A percentile compares a stretch with the other conserved stretches of the same genome.
Conservation (phyloP, 2,113 vertebrate species). For the Syrrhaptes paradoxus region DNA sequence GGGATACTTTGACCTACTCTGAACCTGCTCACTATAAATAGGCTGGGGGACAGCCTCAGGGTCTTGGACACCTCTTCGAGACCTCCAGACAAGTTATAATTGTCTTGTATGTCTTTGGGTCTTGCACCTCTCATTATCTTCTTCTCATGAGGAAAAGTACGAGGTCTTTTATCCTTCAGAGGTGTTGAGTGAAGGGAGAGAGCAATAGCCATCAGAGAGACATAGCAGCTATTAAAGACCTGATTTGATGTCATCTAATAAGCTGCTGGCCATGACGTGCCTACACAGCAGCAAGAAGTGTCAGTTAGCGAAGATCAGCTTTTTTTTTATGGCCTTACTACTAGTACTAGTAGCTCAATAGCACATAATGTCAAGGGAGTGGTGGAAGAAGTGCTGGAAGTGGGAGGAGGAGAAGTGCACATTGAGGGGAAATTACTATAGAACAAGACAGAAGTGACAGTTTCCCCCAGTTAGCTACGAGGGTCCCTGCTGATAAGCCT, state of each 20-base stretch:
- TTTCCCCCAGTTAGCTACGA: not conserved
- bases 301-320: not conserved
- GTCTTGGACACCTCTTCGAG: not conserved
- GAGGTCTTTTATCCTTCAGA: not conserved
- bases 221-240: not conserved
- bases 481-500: not conserved
- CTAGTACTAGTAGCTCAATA: not conserved
- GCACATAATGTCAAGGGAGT: not conserved
- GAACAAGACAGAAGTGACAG: not conserved
- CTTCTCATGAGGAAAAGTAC: not conserved
- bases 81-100: not conserved
- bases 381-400: not conserved
- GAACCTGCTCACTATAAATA: not conserved
- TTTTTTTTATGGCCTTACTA: not conserved
- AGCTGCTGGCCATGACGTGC: not conserved
- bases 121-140: not conserved
- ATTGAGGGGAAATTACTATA: not conserved
- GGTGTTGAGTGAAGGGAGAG: not conserved
- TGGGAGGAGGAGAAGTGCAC: not conserved
- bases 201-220: not conserved
- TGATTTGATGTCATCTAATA: not conserved
- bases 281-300: not conserved
- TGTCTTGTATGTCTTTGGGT: not conserved
- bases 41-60: not conserved
- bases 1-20: not conserved